phyloP scores from a whole-genome alignment of 2,888 invertebrate genomes.

The Acrocera orbiculus region DNA sequence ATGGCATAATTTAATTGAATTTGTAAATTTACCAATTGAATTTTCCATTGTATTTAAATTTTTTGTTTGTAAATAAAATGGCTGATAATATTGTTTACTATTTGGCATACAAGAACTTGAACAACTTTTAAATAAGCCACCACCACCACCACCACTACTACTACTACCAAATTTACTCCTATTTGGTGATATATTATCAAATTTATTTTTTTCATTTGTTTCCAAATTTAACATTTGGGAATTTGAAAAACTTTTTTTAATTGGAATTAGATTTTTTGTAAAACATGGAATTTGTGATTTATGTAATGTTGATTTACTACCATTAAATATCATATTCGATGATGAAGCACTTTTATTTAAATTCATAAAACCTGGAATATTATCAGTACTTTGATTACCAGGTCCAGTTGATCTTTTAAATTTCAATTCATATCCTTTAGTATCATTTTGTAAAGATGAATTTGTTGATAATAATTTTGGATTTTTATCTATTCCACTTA shows the following conservation, averaged over 20 bases:
- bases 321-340: slow-evolving; percentile 26
- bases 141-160: too few relatives aligned
- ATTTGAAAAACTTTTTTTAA: slow-evolving; percentile 29
- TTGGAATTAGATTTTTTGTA: slow-evolving; percentile 24
- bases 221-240: slow-evolving; percentile 22
- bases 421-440: too few relatives aligned
- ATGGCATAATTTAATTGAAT: slow-evolving; percentile 2
- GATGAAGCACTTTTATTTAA: slow-evolving; percentile 28
- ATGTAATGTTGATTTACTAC: slow-evolving; percentile 22
- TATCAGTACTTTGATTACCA: slow-evolving; percentile 4
- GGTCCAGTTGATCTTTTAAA: too few relatives aligned
- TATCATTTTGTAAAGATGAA: too few relatives aligned
- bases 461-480: not conserved
- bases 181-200: too few relatives aligned
- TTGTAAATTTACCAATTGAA: not conserved
- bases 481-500: not conserved
- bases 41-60: not conserved
- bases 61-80: slow-evolving; percentile 15
- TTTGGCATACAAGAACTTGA: slow-evolving; percentile 29
- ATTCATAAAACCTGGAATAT: slow-evolving; percentile 9
- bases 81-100: slow-evolving; percentile 13
- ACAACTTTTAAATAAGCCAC: slow-evolving; percentile 24
- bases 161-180: too few relatives aligned
- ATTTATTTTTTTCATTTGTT: too few relatives aligned
- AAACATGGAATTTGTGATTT: slow-evolving; percentile 30